A percentile compares a stretch with the other conserved stretches of the same genome.
phyloP scores from a whole-genome alignment of 2,113 vertebrate genomes.

The Speoplatyrhinus poulsoni region DNA sequence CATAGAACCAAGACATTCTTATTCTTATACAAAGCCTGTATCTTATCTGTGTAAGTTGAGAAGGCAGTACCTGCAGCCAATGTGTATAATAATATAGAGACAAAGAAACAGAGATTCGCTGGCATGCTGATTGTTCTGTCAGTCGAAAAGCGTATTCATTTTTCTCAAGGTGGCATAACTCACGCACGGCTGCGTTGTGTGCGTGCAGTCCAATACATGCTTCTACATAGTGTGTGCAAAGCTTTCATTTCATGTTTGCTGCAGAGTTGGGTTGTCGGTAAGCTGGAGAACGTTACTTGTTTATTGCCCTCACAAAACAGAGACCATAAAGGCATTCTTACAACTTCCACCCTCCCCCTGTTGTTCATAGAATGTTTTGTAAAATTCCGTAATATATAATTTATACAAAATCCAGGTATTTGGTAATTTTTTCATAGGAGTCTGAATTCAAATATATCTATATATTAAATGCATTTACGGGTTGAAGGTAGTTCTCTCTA shows the following conservation, averaged over 20 bases:
- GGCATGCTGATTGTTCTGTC: slow-evolving; percentile 20
- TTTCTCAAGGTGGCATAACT: slow-evolving; percentile 28
- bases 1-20: slow-evolving; percentile 16
- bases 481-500: not conserved
- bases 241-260: slow-evolving; percentile 53
- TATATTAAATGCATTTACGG: not conserved
- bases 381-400: slow-evolving; percentile 42
- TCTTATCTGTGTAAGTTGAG: slow-evolving; percentile 13
- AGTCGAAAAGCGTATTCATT: slow-evolving; percentile 38
- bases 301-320: slow-evolving; percentile 74
- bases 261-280: slow-evolving; percentile 71
- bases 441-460: not conserved
- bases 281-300: slow-evolving; percentile 72
- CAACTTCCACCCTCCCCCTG: slow-evolving; percentile 63
- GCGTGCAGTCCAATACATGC: not conserved
- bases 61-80: slow-evolving; percentile 44
- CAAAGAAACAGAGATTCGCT: slow-evolving; percentile 10
- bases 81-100: not conserved
- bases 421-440: slow-evolving; percentile 25
- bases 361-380: slow-evolving; percentile 50
- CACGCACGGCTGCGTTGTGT: not conserved
- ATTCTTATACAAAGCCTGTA: not conserved
- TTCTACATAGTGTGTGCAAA: slow-evolving; percentile 31
- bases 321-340: slow-evolving; percentile 77
- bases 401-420: slow-evolving; percentile 49